Conservation (phyloP, 2,797 vertebrate species). For the Sciaenops ocellatus region DNA sequence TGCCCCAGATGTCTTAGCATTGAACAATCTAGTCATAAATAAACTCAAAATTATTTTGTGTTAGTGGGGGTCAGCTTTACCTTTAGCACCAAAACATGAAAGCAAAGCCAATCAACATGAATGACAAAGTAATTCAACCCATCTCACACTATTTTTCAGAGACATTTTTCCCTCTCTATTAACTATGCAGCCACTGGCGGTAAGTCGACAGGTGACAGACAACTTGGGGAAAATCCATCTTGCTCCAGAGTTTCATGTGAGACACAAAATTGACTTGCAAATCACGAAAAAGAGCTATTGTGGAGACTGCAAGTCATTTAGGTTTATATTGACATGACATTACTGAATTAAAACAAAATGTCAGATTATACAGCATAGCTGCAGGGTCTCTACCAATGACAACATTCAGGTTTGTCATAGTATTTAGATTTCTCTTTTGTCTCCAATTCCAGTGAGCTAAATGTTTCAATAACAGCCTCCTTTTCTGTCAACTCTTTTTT, state of each 20-base stretch:
- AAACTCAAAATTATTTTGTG: not conserved
- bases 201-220: constrained; percentile 3
- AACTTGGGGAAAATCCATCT: not conserved
- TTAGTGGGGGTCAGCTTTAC: not conserved
- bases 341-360: constrained; percentile 17
- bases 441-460: constrained; percentile 12
- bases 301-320: constrained; percentile 2
- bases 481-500: constrained; percentile 12
- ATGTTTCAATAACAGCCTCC: constrained; percentile 22
- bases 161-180: not conserved
- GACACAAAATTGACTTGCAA: not conserved
- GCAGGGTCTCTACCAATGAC: not conserved
- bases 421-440: constrained; percentile 26
- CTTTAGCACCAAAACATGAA: not conserved
- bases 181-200: not conserved
- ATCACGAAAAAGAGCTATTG: not conserved
- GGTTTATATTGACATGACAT: constrained; percentile 9
- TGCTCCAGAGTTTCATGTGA: not conserved
- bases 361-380: constrained; percentile 21
- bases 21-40: not conserved
- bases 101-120: not conserved
- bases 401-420: constrained; percentile 8
- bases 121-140: not conserved
- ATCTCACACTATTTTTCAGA: not conserved
- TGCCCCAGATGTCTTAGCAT: not conserved